Evolutionary conservation across 2,113 vertebrate species (phyloP).

Genomic region (Chionis minor): DNA sequence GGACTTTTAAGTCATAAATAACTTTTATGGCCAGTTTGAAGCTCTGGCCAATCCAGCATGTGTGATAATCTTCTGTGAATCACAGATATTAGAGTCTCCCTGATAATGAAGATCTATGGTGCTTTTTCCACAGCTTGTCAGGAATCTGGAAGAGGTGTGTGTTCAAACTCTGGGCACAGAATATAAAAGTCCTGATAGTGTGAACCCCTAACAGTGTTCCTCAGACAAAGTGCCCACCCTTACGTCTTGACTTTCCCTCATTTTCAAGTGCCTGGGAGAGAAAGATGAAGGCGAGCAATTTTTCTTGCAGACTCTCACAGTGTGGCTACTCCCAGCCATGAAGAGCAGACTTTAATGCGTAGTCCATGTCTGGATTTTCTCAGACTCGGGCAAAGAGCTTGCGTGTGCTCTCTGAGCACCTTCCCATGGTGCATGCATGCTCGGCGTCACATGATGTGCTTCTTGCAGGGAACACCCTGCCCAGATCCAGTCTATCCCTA

Average conservation of each 20-base stretch:
- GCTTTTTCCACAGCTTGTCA: neutral
- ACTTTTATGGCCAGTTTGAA: neutral
- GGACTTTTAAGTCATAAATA: neutral
- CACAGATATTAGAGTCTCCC: neutral
- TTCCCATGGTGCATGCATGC: neutral
- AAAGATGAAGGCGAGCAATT: fast-evolving
- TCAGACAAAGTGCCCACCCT: neutral
- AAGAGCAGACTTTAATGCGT: neutral
- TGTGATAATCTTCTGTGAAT: neutral
- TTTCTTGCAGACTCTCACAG: neutral
- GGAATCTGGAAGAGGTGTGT: neutral
- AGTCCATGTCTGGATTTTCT: neutral
- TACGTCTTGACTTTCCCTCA: neutral
- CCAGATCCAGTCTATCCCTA: neutral
- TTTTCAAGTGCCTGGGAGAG: neutral
- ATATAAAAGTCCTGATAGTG: neutral
- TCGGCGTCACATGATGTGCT: neutral
- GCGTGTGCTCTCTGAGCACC: neutral
- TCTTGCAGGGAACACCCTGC: neutral
- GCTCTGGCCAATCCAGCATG: neutral
- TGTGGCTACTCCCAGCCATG: neutral
- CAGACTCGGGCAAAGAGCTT: neutral
- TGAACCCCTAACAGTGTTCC: neutral
- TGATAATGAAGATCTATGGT: neutral
- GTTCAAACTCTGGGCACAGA: too few relatives aligned